A percentile compares a stretch with the other conserved stretches of the same genome.
These are phyloP conservation scores for Myzus persicae DNA, from an alignment of 1,140 invertebrate genomes.

Conservation along the genomic window DNA sequence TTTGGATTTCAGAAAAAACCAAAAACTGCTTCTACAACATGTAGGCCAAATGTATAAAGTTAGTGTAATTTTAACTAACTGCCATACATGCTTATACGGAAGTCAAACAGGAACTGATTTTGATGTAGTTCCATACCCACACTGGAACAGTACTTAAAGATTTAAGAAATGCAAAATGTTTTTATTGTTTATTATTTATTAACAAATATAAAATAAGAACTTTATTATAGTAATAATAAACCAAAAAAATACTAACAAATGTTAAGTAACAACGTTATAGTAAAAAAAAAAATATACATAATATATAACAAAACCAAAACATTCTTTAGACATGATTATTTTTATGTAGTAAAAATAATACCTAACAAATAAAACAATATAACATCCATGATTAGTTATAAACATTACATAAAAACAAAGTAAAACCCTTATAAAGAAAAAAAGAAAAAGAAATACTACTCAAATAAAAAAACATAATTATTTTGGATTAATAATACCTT, in stretches of 20 bases:
- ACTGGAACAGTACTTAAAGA: neutral
- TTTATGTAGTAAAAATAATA: too few relatives aligned
- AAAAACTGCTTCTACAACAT: neutral
- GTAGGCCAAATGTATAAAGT: neutral
- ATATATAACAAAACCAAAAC: too few relatives aligned
- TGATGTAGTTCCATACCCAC: neutral
- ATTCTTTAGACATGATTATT: too few relatives aligned
- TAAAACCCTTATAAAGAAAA: neutral
- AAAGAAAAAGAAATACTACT: neutral
- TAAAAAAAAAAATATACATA: neutral
- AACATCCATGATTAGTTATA: neutral
- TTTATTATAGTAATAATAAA: neutral
- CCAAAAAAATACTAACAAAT: neutral
- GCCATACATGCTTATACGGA: neutral
- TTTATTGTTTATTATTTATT: neutral
- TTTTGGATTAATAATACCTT: neutral
- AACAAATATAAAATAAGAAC: neutral
- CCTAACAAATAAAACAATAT: neutral
- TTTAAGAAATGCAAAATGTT: neutral
- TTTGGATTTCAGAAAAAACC: constrained; percentile 16
- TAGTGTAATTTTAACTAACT: neutral
- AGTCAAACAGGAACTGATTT: constrained; percentile 14
- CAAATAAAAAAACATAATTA: neutral
- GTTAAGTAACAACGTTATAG: neutral
- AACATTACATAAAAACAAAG: neutral